Percentiles rank a stretch among this genome's conserved stretches.
phyloP scores from a whole-genome alignment of 2,888 invertebrate genomes.

The Limnephilus auricula region DNA sequence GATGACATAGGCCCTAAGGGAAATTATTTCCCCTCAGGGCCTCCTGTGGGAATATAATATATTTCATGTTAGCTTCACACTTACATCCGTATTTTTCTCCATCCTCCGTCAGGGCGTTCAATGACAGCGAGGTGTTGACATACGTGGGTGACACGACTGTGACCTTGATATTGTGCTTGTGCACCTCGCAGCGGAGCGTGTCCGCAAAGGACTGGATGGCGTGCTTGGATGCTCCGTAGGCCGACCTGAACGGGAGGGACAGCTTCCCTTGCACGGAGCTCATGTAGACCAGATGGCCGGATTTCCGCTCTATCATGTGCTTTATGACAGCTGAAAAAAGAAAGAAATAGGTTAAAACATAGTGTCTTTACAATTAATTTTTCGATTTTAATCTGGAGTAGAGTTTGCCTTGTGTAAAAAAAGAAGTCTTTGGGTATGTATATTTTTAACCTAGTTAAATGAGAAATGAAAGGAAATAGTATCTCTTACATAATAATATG shows the following conservation, averaged over 20 bases:
- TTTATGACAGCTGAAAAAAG: slow-evolving; percentile 85
- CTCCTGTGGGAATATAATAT: too few species aligned
- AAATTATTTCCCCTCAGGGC: too few species aligned
- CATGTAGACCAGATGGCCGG: slow-evolving; percentile 91
- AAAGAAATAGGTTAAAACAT: neutral
- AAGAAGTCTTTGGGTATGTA: neutral
- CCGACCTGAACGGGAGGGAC: slow-evolving; percentile 91
- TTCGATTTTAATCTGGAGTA: neutral
- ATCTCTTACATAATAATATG: too few species aligned
- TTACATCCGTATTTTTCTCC: slow-evolving; percentile 89
- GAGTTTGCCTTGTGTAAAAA: neutral
- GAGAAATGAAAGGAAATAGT: neutral
- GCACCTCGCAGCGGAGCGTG: slow-evolving; percentile 91
- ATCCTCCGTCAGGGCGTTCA: slow-evolving; percentile 91
- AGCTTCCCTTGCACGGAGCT: slow-evolving; percentile 96
- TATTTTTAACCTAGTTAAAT: neutral
- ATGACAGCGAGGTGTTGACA: slow-evolving; percentile 91
- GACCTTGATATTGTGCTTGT: slow-evolving; percentile 86
- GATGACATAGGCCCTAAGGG: too few species aligned
- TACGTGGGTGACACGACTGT: slow-evolving; percentile 95
- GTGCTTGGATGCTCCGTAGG: slow-evolving; percentile 96
- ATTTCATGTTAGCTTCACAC: slow-evolving; percentile 63
- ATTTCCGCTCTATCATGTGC: slow-evolving; percentile 85
- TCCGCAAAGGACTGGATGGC: slow-evolving; percentile 97
- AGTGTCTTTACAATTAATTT: neutral